A percentile compares a stretch with the other conserved stretches of the same genome.
Evolutionary conservation across 2,888 invertebrate species (phyloP).

Genomic region (Nomada goodeniana): DNA sequence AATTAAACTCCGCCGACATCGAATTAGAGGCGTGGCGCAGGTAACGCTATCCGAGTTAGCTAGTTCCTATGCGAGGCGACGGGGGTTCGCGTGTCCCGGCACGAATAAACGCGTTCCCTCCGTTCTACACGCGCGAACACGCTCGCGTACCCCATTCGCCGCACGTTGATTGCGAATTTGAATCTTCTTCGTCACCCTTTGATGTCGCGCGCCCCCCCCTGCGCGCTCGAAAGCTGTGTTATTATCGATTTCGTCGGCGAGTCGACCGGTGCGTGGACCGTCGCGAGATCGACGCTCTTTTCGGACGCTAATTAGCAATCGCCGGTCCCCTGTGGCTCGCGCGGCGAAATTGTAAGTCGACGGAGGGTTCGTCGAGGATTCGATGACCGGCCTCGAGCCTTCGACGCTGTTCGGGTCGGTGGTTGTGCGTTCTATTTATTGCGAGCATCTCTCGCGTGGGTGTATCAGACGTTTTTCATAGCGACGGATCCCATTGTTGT

Average conservation of each 20-base stretch:
- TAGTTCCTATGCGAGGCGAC: constrained; percentile 59
- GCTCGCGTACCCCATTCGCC: background rate
- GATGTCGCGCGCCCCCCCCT: constrained; percentile 25
- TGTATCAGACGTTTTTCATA: too few species aligned
- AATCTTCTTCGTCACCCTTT: constrained; percentile 65
- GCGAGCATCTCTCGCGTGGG: too few species aligned
- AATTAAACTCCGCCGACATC: constrained; percentile 39
- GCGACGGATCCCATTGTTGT: too few species aligned
- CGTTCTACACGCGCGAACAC: constrained; percentile 49
- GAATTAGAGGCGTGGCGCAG: constrained; percentile 49
- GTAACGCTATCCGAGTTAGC: constrained; percentile 50
- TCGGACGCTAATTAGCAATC: constrained; percentile 48
- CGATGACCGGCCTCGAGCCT: too few species aligned
- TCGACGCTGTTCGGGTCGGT: too few species aligned
- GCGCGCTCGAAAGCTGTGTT: constrained; percentile 17
- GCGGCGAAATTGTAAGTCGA: background rate
- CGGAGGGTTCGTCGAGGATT: background rate
- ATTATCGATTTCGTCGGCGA: constrained; percentile 51
- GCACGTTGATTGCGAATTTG: constrained; percentile 68
- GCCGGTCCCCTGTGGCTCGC: background rate
- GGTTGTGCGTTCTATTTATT: too few species aligned
- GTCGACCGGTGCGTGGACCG: constrained; percentile 13
- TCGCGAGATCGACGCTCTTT: constrained; percentile 36
- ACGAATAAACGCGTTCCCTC: constrained; percentile 25
- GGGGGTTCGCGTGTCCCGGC: constrained; percentile 36